Percentiles rank a stretch among this genome's conserved stretches.
These are phyloP conservation scores for Mus caroli DNA, from an alignment of 2,797 vertebrate species.

Conservation along the genomic window DNA sequence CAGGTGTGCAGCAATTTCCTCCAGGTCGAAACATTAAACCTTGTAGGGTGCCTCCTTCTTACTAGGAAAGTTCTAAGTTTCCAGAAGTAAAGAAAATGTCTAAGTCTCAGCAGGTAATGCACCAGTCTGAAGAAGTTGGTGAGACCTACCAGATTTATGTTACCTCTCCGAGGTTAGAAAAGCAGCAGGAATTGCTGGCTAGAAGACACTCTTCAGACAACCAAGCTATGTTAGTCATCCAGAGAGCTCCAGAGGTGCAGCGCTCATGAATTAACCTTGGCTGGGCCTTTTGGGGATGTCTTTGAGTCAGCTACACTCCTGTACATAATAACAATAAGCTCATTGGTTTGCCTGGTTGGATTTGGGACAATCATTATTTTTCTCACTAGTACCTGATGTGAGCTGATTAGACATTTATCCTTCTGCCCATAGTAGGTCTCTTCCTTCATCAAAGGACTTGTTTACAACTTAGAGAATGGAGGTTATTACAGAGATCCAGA, in stretches of 20 bases:
- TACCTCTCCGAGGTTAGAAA: not conserved
- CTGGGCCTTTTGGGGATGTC: not conserved
- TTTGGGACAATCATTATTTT: not conserved
- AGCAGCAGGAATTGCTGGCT: not conserved
- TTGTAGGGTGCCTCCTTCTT: not conserved
- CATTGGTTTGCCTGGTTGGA: not conserved
- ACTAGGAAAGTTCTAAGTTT: not conserved
- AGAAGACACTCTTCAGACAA: too few species aligned
- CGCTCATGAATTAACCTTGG: not conserved
- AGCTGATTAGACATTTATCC: not conserved
- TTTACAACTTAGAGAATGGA: not conserved
- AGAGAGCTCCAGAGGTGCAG: not conserved
- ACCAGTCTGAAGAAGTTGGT: not conserved
- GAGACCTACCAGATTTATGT: not conserved
- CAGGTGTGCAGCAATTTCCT: not conserved
- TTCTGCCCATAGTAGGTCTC: not conserved
- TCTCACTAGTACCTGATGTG: not conserved
- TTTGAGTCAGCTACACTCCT: not conserved
- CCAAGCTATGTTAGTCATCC: too few species aligned
- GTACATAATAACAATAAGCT: not conserved
- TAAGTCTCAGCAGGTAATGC: not conserved
- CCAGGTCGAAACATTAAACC: not conserved
- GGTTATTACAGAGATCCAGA: not conserved
- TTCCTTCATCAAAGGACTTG: not conserved
- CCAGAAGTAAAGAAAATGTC: not conserved